Evolutionary conservation across 1,140 invertebrate species (phyloP), one percentile per base, ranked within the genome.

Genomic region (Papilio helenus): DNA sequence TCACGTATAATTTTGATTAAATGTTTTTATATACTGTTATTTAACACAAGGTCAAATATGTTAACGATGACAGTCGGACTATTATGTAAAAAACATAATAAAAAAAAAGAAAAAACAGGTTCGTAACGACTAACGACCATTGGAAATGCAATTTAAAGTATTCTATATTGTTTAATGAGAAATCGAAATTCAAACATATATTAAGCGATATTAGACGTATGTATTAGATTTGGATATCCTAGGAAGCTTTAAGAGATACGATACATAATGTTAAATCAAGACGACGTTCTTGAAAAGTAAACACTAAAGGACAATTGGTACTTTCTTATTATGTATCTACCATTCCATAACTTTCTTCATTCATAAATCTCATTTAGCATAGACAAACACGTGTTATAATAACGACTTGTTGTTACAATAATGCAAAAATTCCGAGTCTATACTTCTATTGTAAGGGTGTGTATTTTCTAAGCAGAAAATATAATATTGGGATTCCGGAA

Each of bases 11-110:
- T 29, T 16, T 26, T 68, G 26, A 68, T 68, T 68, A 68, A 68
- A 29, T 29, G 61, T 68, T 68, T 65, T 65, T 65, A 34, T 7
- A 68, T 29, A 68, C 14, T 68, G 61, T 68, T 29, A 61, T 34
- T 68, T 68, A 68, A 34, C 61, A 26, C 26, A 18, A 68, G 61
- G 61, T 68, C 61, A 68, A 68, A 68, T 12, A 26, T 29, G 61
- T 68, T 68, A 68, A 68, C 61, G 61, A 68, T 61, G 23, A 61
- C 58, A 29, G 18, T 61, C 58, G 20, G 2, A 8, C 55, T n/a
- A 29, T 14, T 61, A 26, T 61, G 58, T 23, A 61, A 61, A 61
- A 61, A 61, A 61, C 26, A 61, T 2, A 61, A 26, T 61, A 5
- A 61, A 61, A 61, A n/a, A 12, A 12, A 3, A 14, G 58, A 26